Conservation (phyloP, 2,113 vertebrate genomes). For the Monopterus albus region DNA sequence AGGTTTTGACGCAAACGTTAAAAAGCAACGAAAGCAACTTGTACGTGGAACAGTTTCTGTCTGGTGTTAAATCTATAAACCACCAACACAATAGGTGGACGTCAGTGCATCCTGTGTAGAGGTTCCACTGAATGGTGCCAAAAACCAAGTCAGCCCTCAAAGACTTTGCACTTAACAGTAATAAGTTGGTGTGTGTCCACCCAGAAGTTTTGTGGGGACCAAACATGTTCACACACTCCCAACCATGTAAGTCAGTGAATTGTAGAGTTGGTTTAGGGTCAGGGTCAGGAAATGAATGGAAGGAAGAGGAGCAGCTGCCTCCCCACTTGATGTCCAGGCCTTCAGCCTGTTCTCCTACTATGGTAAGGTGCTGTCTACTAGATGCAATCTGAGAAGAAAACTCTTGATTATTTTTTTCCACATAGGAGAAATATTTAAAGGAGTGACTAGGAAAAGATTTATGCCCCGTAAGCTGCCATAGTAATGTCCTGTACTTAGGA, state of each 20-base stretch:
- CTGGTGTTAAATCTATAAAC: not conserved
- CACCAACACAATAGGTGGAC: constrained; percentile 40
- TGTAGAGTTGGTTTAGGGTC: no score
- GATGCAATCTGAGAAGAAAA: not conserved
- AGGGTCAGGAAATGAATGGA: no score
- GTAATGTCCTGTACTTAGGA: no score
- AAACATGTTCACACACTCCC: no score
- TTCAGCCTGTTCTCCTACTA: not conserved
- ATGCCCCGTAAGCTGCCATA: no score
- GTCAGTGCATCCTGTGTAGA: constrained; percentile 43
- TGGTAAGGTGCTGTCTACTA: constrained; percentile 23
- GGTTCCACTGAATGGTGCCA: not conserved
- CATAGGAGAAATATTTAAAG: not conserved
- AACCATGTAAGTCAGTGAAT: no score
- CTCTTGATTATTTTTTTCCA: not conserved
- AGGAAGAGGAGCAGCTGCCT: constrained; percentile 13
- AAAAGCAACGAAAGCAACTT: not conserved
- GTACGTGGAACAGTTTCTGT: not conserved
- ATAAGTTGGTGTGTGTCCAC: no score
- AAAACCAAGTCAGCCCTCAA: not conserved
- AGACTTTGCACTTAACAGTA: not conserved
- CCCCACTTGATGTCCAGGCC: constrained; percentile 17
- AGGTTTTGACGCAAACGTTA: not conserved
- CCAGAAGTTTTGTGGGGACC: no score
- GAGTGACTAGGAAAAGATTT: no score